These are phyloP conservation scores for Myotis brandtii DNA, from an alignment of 2,113 vertebrate genomes.

Conservation along the genomic window DNA sequence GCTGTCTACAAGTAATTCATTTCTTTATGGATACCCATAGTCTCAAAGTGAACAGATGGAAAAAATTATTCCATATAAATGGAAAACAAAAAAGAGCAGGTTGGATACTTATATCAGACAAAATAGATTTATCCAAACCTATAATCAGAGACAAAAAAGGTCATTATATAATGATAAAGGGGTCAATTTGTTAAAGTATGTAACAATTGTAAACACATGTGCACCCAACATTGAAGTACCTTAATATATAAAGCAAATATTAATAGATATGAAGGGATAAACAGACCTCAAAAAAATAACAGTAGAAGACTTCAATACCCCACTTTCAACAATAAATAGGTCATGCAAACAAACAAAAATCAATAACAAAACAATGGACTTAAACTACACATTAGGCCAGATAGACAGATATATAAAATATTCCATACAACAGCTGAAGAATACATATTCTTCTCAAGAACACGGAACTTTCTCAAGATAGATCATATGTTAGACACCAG, in stretches of 20 bases:
- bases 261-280: not conserved
- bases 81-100: not conserved
- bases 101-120: not conserved
- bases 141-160: not conserved
- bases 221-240: not conserved
- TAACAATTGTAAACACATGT: not conserved
- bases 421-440: not conserved
- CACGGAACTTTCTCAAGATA: not conserved
- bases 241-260: not conserved
- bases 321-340: not conserved
- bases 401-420: not conserved
- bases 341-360: not conserved
- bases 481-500: not conserved
- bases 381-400: not conserved
- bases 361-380: not conserved
- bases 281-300: not conserved
- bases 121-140: not conserved
- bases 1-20: not conserved
- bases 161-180: not conserved
- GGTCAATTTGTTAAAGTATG: not conserved
- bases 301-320: not conserved
- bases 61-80: not conserved
- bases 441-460: not conserved
- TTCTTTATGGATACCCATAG: not conserved
- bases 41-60: not conserved